Base-by-base conservation (phyloP, 2,797 vertebrate species). In the Enteromius treurensis region DNA sequence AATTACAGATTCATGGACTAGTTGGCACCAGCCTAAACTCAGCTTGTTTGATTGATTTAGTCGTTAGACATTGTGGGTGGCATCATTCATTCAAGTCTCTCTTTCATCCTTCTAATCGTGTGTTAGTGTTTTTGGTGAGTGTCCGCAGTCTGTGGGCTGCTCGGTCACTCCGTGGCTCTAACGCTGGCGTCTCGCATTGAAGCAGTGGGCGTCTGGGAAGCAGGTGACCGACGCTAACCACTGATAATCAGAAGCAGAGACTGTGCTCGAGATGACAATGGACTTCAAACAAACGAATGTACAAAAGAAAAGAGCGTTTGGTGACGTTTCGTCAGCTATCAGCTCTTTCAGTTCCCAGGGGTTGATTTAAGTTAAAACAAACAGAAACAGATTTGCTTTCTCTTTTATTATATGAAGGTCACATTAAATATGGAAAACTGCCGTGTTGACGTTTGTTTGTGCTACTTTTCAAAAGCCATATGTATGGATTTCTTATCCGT, bases 221-320 rank as follows among this genome's bases (percentile, higher is more conserved):
- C 79, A 55, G 85, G 77, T 85, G 83, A 83, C 55, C 73, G 77
- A 84, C 51, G 29, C 81, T 67, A 68, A 77, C 86, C 76, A 79
- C 80, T 81, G 49, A 64, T 26, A 42, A 65, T 78, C 77, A 77
- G 42, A 53, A 79, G 58, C 64, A 67, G 79, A 26, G 55, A 68
- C 65, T 58, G n/a, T n/a, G 9, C 21, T 79, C 37, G 37, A 9
- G 21, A 79, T 86, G 82, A 88, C 21, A 19, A 45, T 45, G 17
- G 34, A 60, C 49, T 80, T 32, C 17, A 42, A 58, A 55, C 47
- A 80, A 53, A 69, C 15, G 13, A 42, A 15, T 79, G 77, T 79
- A 21, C 15, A n/a, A 37, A 49, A 47, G 62, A 32, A 51, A 67
- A 37, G 9, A 49, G 60, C 32, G 0, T 68, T 68, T 19, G 14